Evolutionary conservation across 2,888 invertebrate species (phyloP), one percentile per base, ranked within the genome.

Genomic region (Dicycla oo): DNA sequence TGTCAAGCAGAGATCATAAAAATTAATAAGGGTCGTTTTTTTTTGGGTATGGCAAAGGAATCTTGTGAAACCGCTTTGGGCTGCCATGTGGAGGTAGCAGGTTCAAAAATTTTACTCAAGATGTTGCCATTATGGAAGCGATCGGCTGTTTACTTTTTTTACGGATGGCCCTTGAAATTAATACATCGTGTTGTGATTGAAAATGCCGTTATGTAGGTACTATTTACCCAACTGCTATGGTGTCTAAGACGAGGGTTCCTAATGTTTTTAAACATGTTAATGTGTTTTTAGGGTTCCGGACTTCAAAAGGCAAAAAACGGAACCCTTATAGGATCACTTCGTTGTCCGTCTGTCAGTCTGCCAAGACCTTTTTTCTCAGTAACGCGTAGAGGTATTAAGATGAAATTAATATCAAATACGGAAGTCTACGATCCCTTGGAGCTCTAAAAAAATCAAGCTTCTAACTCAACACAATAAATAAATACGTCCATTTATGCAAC

Each of bases 1-100:
- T 49, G 71, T 75, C 69, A 75, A 20, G 13, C 18, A 38, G 18
- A 34, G 43, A 18, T 38, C 45, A 54, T 63, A 57, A 68, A 78
- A 78, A 65, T 62, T 57, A 65, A 69, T 58, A 69, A 66, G 65
- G 69, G 57, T 49, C 69, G n/a, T 30, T 26, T 68, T 75, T 68
- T 73, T 60, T 78, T 58, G 8, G 13, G 49, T 30, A n/a, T 8
- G n/a, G 51, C 43, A 43, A 69, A 51, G 56, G 53, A 54, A 69
- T 78, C 63, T 81, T 53, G 76, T 43, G 6, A 62, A 62, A 75
- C 81, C 2, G 38, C 76, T 75, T 69, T 26, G 15, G 10, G 56
- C 23, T 53, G 51, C 53, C 69, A 75, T 80, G 53, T 67, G 61
- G 26, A 18, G 30, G 26, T 6, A 53, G 20, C 40, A 58, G 34